phyloP scores from a whole-genome alignment of 2,888 invertebrate species.

The Meteorus colon region DNA sequence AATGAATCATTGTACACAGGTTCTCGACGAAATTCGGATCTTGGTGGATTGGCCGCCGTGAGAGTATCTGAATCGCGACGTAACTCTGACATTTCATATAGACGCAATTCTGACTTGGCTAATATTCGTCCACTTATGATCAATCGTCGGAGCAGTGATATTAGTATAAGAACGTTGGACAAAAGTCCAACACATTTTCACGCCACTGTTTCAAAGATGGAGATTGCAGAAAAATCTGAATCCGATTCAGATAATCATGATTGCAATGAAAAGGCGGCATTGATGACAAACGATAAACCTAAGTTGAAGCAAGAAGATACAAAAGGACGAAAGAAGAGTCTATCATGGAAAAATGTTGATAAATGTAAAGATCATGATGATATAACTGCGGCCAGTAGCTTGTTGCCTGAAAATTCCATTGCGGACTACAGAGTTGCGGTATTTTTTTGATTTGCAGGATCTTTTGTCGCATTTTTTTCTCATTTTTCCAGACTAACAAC shows the following conservation, averaged over 20 bases:
- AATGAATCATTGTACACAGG: constrained; percentile 48
- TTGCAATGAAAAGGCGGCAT: constrained; percentile 66
- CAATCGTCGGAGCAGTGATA: constrained; percentile 66
- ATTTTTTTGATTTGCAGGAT: constrained; percentile 33
- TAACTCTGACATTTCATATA: constrained; percentile 64
- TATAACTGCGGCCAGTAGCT: constrained; percentile 70
- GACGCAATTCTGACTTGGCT: constrained; percentile 61
- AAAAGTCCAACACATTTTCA: constrained; percentile 65
- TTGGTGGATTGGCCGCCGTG: constrained; percentile 57
- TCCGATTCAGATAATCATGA: constrained; percentile 70
- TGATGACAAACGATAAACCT: constrained; percentile 61
- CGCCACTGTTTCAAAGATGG: constrained; percentile 57
- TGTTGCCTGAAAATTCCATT: constrained; percentile 62
- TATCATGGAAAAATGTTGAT: constrained; percentile 71
- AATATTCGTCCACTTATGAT: constrained; percentile 60
- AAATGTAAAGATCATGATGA: constrained; percentile 65
- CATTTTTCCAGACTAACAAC: background rate
- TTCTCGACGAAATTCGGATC: constrained; percentile 68
- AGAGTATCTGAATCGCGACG: constrained; percentile 61
- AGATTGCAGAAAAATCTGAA: constrained; percentile 65
- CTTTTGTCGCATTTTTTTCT: too few relatives aligned
- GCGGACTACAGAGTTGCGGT: constrained; percentile 59
- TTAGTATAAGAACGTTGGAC: constrained; percentile 65
- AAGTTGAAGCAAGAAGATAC: constrained; percentile 59
- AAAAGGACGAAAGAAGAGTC: constrained; percentile 69